These are phyloP conservation scores for Apamea crenata DNA, from an alignment of 2,888 invertebrate species.

Conservation along the genomic window DNA sequence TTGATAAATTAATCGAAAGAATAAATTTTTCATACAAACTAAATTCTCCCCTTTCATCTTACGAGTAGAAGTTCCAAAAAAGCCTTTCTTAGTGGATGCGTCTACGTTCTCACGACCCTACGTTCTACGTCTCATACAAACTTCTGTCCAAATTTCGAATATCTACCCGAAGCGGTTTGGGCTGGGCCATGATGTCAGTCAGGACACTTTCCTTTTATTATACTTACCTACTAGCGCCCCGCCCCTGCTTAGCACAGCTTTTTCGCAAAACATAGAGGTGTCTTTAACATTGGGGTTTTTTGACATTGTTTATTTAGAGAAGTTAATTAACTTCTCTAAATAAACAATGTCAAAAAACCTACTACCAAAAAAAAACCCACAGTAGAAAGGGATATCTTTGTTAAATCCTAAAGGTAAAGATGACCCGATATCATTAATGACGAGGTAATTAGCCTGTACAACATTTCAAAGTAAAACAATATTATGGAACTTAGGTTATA, in stretches of 20 bases:
- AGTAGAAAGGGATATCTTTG: too few species aligned
- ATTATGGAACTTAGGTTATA: constrained; percentile 28
- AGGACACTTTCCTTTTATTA: background rate
- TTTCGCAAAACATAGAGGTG: too few species aligned
- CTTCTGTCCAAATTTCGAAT: background rate
- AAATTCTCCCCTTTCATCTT: background rate
- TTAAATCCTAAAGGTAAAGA: too few species aligned
- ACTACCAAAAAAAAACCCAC: too few species aligned
- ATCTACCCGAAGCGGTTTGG: background rate
- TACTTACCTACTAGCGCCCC: too few species aligned
- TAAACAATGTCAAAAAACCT: too few species aligned
- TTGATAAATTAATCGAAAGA: background rate
- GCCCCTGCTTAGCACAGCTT: too few species aligned
- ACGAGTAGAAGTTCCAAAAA: background rate
- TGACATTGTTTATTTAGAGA: background rate
- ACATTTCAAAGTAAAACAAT: constrained; percentile 13
- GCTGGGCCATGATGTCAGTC: background rate
- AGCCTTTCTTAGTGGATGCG: background rate
- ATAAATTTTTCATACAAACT: background rate
- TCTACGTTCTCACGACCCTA: background rate
- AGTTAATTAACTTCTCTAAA: too few species aligned
- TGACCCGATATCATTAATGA: too few species aligned
- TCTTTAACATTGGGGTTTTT: background rate
- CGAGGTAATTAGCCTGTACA: too few species aligned
- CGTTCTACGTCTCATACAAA: background rate